Percentiles rank a stretch among this genome's conserved stretches.
These are phyloP conservation scores for Barbus barbus DNA, from an alignment of 2,113 vertebrate species.

Conservation along the genomic window DNA sequence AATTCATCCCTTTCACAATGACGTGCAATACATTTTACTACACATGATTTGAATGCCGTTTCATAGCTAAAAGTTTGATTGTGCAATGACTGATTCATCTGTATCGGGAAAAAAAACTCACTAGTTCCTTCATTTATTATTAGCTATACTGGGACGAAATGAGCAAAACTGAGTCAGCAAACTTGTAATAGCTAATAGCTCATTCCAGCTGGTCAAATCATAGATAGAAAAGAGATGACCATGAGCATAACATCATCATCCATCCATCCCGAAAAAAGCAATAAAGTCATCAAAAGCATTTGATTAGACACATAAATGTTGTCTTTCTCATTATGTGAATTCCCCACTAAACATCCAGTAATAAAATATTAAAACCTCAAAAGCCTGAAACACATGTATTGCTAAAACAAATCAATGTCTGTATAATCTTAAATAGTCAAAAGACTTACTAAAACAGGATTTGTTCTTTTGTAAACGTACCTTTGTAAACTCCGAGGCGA, in stretches of 20 bases:
- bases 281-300: neutral
- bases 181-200: neutral
- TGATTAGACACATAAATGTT: neutral
- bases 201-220: neutral
- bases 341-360: too few species aligned
- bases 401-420: neutral
- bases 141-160: neutral
- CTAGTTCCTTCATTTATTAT: neutral
- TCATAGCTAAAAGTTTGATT: neutral
- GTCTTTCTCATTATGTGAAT: too few species aligned
- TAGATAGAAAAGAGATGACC: neutral
- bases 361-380: neutral
- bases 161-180: neutral
- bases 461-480: neutral
- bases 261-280: neutral
- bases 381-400: neutral
- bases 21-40: neutral
- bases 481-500: neutral
- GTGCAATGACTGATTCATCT: neutral
- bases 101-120: too few species aligned
- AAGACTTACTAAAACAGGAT: neutral
- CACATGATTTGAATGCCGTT: neutral
- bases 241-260: neutral
- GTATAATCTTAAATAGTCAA: neutral
- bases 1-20: conserved; percentile 36